Evolutionary conservation across 2,888 invertebrate genomes (phyloP), one percentile per base, ranked within the genome.

Genomic region (Habroteleia sp.): DNA sequence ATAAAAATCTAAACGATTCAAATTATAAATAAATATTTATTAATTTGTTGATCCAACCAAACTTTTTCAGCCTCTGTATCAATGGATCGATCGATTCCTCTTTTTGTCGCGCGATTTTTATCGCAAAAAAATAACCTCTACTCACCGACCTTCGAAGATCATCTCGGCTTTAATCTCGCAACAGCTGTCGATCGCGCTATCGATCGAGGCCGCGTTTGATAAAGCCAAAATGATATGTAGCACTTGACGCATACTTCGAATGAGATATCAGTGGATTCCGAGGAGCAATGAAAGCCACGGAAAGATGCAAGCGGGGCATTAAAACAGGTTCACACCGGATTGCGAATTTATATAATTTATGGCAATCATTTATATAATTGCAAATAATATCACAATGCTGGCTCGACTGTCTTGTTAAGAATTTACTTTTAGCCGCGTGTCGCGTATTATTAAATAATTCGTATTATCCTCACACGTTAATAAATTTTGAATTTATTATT

Each of bases 281-380:
- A 52, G 8, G 58, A 60, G 33, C 58, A 46, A 44, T 50, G 54
- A 52, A 48, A 56, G 41, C 4, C 8, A 27, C 35, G 35, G 48
- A 48, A 17, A 42, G 58, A 63, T 33, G 25, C 16, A 42, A 58
- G 16, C 14, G 29, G 52, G 27, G 14, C 11, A 39, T 35, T 20
- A 10, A 54, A 74, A 74, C 74, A 68, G 74, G 74, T 74, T 74
- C 68, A 60, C 42, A 37, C 39, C 20, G 35, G 27, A 17, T 29
- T 31, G 29, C 25, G 62, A 62, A 62, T 68, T 62, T 50, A 16
- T 54, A 48, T 74, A 56, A 74, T 68, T 74, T 48, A 74, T 68
- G 56, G 50, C 56, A 68, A 74, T 63, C 48, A 74, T 74, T 74
- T 62, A 69, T 69, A 56, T 69, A 74, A 74, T 74, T 69, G 52